Conservation (phyloP, 2,797 vertebrate species). For the Manis crassicaudata region DNA sequence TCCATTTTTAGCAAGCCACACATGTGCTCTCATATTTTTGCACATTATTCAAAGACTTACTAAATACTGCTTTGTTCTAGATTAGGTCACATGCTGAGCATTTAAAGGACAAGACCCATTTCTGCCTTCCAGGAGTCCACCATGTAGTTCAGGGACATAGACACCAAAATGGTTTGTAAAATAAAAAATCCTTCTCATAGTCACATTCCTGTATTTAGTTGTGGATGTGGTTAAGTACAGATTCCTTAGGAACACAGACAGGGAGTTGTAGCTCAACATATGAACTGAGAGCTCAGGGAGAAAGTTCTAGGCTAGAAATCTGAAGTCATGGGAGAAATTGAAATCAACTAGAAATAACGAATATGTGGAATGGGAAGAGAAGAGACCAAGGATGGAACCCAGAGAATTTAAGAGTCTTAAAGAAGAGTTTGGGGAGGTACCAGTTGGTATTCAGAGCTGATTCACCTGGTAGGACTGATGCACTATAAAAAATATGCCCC, state of each 20-base stretch:
- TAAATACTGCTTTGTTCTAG: not conserved
- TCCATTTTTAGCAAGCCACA: not conserved
- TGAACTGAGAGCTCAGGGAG: fast-evolving
- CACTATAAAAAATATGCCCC: not conserved
- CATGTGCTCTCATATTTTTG: fast-evolving
- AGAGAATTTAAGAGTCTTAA: not conserved
- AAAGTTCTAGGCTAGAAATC: not conserved
- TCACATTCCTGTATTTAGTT: fast-evolving
- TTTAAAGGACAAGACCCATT: not conserved
- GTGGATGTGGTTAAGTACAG: fast-evolving
- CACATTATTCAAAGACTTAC: fast-evolving
- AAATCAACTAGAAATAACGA: too few species aligned
- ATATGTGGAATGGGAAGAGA: too few species aligned
- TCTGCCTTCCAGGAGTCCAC: not conserved
- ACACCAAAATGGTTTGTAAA: fast-evolving
- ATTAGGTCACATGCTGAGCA: fast-evolving
- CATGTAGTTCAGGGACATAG: fast-evolving
- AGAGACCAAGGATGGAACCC: not conserved
- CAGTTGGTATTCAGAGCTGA: not conserved
- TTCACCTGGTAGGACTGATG: not conserved
- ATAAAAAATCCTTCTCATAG: too few species aligned
- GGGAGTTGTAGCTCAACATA: too few species aligned
- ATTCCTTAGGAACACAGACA: too few species aligned
- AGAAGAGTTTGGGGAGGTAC: not conserved
- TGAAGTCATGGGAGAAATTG: not conserved